phyloP scores from a whole-genome alignment of 2,797 vertebrate genomes.

The Strix occidentalis region DNA sequence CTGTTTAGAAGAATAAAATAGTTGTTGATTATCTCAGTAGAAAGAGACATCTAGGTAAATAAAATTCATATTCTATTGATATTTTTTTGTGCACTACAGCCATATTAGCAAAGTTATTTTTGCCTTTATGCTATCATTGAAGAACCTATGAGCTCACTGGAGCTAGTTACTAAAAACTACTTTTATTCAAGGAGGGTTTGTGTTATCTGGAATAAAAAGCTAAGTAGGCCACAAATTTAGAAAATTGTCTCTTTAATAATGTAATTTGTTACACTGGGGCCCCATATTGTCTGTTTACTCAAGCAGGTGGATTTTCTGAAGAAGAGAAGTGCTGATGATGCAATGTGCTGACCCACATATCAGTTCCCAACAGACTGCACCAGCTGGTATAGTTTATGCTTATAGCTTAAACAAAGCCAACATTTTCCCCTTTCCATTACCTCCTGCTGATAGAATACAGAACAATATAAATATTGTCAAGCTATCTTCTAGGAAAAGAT shows the following conservation, averaged over 20 bases:
- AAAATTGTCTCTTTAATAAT: slow-evolving; percentile 76
- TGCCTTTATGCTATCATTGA: not conserved
- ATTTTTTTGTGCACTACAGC: not conserved
- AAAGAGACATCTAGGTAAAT: not conserved
- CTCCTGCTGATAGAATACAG: slow-evolving; percentile 16
- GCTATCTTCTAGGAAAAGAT: not conserved
- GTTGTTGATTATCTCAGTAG: not conserved
- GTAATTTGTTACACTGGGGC: slow-evolving; percentile 69
- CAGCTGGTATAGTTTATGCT: slow-evolving; percentile 73
- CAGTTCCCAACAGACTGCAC: slow-evolving; percentile 79
- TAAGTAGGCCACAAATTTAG: slow-evolving; percentile 52
- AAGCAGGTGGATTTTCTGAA: slow-evolving; percentile 77
- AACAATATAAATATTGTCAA: slow-evolving; percentile 43
- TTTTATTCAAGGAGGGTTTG: not conserved
- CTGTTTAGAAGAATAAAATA: not conserved
- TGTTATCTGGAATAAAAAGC: slow-evolving; percentile 3
- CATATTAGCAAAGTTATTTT: not conserved
- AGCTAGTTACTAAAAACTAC: not conserved
- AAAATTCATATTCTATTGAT: not conserved
- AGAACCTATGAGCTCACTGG: not conserved
- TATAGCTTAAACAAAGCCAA: slow-evolving; percentile 61
- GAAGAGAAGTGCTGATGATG: slow-evolving; percentile 84
- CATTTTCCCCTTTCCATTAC: slow-evolving; percentile 29
- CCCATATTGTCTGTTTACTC: slow-evolving; percentile 76
- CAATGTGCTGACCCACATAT: slow-evolving; percentile 89